These are phyloP conservation scores for Prunella fulvescens DNA, from an alignment of 2,113 vertebrate species.

Conservation along the genomic window DNA sequence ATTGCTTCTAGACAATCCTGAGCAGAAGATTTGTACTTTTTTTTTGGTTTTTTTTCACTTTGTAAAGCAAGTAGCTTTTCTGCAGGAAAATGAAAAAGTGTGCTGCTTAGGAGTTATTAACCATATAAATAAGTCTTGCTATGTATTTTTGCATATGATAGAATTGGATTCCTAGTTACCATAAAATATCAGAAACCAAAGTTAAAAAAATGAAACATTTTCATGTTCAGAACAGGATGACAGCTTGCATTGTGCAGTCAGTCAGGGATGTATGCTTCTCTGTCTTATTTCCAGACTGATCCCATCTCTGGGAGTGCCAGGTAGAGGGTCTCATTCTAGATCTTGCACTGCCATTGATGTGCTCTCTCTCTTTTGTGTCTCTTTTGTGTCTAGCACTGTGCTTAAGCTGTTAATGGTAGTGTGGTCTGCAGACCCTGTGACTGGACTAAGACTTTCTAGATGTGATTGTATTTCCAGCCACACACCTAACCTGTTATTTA, in stretches of 20 bases:
- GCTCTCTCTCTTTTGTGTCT: neutral
- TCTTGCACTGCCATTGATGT: neutral
- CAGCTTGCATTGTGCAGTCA: neutral
- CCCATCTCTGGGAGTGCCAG: neutral
- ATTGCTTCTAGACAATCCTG: constrained; percentile 27
- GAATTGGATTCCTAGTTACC: neutral
- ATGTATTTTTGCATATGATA: neutral
- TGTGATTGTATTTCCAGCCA: neutral
- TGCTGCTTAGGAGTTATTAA: neutral
- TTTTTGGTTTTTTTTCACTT: neutral
- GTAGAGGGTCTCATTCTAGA: neutral
- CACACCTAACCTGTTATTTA: neutral
- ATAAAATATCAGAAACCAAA: neutral
- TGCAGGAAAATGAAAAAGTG: neutral
- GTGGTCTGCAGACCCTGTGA: neutral
- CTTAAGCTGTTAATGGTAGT: neutral
- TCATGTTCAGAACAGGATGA: neutral
- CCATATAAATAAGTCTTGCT: neutral
- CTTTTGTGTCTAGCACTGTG: neutral
- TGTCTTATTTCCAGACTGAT: neutral
- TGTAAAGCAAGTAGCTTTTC: neutral
- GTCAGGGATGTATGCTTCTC: neutral
- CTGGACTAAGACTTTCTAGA: neutral
- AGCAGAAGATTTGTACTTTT: neutral
- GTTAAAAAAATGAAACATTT: neutral